A percentile compares a stretch with the other conserved stretches of the same genome.
phyloP scores from a whole-genome alignment of 2,888 invertebrate species.

The Cremastinae sp. region DNA sequence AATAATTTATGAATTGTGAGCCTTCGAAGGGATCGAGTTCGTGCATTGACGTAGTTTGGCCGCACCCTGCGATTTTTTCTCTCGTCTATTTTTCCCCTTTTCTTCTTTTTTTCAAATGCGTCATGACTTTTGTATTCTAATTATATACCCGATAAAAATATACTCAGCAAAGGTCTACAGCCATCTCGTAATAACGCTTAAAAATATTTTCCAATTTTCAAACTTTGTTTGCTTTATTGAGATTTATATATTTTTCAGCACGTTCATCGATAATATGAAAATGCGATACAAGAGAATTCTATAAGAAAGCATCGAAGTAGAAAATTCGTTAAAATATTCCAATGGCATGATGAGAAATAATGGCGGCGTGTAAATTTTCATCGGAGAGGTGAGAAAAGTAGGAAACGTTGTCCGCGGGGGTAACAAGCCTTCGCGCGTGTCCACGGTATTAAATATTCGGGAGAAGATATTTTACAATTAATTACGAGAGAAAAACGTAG shows the following conservation, averaged over 20 bases:
- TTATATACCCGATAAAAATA: too few species aligned
- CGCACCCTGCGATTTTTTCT: slow-evolving; percentile 65
- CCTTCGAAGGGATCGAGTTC: slow-evolving; percentile 12
- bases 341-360: not conserved
- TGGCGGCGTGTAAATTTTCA: not conserved
- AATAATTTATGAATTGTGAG: slow-evolving; percentile 11
- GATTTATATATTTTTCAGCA: too few species aligned
- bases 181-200: too few species aligned
- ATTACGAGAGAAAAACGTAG: not conserved
- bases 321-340: not conserved
- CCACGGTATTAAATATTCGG: not conserved
- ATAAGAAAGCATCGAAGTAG: too few species aligned
- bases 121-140: not conserved
- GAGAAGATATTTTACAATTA: slow-evolving; percentile 25
- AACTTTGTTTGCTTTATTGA: too few species aligned
- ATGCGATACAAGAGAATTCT: too few species aligned
- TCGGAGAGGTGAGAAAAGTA: slow-evolving; percentile 12
- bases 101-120: not conserved
- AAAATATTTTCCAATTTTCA: too few species aligned
- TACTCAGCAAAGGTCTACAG: too few species aligned
- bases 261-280: too few species aligned
- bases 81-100: slow-evolving; percentile 8
- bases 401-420: slow-evolving; percentile 41
- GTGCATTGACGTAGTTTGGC: slow-evolving; percentile 57
- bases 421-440: slow-evolving; percentile 11